These are phyloP conservation scores for Cyprinella venusta DNA, from an alignment of 2,797 vertebrate genomes.

Conservation along the genomic window DNA sequence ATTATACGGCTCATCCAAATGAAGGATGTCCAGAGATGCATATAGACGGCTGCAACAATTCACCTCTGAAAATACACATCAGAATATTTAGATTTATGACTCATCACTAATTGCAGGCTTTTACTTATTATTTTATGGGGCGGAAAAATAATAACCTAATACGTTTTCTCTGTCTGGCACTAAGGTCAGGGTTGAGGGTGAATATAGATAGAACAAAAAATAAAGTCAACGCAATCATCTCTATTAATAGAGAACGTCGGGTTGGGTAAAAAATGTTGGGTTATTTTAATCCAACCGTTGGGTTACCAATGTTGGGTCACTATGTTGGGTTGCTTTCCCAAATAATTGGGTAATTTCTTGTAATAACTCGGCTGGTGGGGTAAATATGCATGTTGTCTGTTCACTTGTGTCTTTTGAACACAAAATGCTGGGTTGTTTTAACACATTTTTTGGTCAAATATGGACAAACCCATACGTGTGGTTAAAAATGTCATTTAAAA, in stretches of 20 bases:
- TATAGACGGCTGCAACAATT: slow-evolving; percentile 54
- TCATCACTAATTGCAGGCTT: slow-evolving; percentile 81
- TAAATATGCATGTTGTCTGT: too few relatives aligned
- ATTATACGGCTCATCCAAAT: slow-evolving; percentile 59
- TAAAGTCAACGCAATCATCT: background rate
- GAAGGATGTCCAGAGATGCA: slow-evolving; percentile 67
- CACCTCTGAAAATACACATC: slow-evolving; percentile 72
- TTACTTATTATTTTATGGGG: slow-evolving; percentile 84
- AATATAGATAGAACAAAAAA: background rate
- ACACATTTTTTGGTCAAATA: too few relatives aligned
- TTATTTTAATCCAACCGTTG: too few relatives aligned
- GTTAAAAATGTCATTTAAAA: too few relatives aligned
- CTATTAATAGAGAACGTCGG: background rate
- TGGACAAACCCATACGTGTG: too few relatives aligned
- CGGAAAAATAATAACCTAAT: slow-evolving; percentile 87
- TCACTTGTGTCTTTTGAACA: too few relatives aligned
- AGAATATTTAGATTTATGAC: slow-evolving; percentile 84
- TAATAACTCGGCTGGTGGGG: too few relatives aligned
- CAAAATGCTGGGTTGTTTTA: too few relatives aligned
- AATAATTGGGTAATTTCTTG: too few relatives aligned
- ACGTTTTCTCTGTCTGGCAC: slow-evolving; percentile 71
- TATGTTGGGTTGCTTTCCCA: too few relatives aligned
- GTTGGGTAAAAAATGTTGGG: too few relatives aligned
- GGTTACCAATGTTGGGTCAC: too few relatives aligned
- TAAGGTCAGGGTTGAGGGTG: slow-evolving; percentile 59